Evolutionary conservation across 2,113 vertebrate genomes (phyloP), one percentile per base, ranked within the genome.

Genomic region (Charina bottae): DNA sequence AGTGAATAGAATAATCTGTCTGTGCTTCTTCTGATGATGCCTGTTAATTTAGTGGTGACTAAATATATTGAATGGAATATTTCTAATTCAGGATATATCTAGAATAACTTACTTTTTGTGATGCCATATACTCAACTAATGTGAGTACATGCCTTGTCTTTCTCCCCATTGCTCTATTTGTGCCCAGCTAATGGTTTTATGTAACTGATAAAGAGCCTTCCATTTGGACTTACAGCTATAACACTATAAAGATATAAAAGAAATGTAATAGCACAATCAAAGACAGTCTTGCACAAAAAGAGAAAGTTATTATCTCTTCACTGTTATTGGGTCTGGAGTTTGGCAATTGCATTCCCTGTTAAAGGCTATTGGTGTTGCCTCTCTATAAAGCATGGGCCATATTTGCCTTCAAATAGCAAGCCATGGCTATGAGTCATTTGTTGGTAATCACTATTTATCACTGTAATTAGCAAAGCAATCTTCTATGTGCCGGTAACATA

Each of bases 401-500:
- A 3, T 55, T 59, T 42, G 23, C 85, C 17, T 91, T 28, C 23
- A 89, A 49, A 33, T 68, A 90, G 23, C 42, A 0, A 56, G 17
- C 33, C 37, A 86, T 19, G 23, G 19, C 49, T 86, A 58, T 89
- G 1, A 85, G 59, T 64, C 19, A 64, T 90, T 92, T 85, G 9
- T 42, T 5, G 0, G 24, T 78, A 33, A 86, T 33, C 56, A 33
- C 17, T 89, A 53, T 92, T 93, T 92, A 72, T 89, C 49, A 37
- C 12, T 92, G 33, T 54, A 94, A 78, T 53, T 91, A 95, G n/a
- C 26, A 90, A 94, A 92, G 83, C 86, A 94, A 10, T 2, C 55
- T 94, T 59, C 46, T 92, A 87, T 24, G 4, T 93, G 88, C 87
- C 26, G 11, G 5, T 56, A 26, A 9, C 19, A 92, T 89, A 86